phyloP scores from a whole-genome alignment of 2,113 vertebrate genomes.

The Erythrocercus mccallii region DNA sequence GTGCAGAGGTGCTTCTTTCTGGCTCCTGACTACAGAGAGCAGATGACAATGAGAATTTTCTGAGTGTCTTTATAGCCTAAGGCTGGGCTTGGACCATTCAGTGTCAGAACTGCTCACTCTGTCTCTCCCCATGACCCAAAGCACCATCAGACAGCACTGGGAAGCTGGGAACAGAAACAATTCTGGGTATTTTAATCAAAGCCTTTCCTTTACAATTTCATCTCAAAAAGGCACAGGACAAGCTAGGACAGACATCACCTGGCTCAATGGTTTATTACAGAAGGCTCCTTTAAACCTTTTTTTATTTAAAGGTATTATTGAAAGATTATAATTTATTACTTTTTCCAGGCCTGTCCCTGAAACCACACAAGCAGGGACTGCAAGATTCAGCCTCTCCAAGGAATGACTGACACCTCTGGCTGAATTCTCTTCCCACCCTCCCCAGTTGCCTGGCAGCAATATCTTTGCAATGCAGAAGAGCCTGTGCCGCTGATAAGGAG shows the following conservation, averaged over 20 bases:
- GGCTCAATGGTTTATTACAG: neutral
- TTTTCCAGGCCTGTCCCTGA: neutral
- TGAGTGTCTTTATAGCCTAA: neutral
- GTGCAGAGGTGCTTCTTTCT: neutral
- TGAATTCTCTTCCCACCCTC: slow-evolving; percentile 32
- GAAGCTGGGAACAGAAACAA: neutral
- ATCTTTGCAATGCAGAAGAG: slow-evolving; percentile 41
- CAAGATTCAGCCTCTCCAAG: neutral
- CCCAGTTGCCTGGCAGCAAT: slow-evolving; percentile 45
- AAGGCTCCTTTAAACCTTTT: neutral
- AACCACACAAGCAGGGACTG: neutral
- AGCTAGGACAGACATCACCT: neutral
- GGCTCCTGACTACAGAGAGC: neutral
- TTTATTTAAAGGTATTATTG: neutral
- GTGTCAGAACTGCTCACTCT: neutral
- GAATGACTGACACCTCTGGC: slow-evolving; percentile 24
- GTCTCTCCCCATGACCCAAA: neutral
- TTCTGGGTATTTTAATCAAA: neutral
- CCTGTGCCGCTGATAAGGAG: neutral
- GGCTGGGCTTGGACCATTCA: neutral
- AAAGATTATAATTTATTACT: neutral
- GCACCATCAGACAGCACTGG: neutral
- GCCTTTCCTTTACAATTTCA: neutral
- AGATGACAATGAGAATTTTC: neutral
- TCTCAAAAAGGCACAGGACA: neutral